A percentile compares a stretch with the other conserved stretches of the same genome.
These are phyloP conservation scores for Alaudala cheleensis DNA, from an alignment of 2,113 vertebrate genomes.

Conservation along the genomic window DNA sequence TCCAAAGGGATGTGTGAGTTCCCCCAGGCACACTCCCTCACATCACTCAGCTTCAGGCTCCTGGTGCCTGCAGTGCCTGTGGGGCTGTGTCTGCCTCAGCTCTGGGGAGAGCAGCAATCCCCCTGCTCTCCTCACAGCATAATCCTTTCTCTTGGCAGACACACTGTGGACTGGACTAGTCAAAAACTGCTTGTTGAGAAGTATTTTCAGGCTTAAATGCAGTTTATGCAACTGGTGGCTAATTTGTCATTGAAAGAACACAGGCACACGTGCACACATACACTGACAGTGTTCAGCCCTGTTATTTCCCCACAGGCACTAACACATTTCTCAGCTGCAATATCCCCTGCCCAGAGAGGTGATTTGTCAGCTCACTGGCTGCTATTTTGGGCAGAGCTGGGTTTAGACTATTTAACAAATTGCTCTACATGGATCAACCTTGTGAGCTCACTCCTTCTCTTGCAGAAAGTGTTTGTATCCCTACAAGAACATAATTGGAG, in stretches of 20 bases:
- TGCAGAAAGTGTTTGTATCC: constrained; percentile 16
- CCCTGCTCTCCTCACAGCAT: background rate
- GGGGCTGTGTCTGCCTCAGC: background rate
- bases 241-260: constrained; percentile 9
- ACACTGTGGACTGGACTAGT: background rate
- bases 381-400: constrained; percentile 33
- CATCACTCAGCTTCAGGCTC: background rate
- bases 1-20: background rate
- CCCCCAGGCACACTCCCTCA: background rate
- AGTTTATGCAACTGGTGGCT: background rate
- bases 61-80: background rate
- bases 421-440: background rate
- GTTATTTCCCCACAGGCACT: constrained; percentile 30
- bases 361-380: constrained; percentile 41
- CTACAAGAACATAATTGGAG: background rate
- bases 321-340: constrained; percentile 27
- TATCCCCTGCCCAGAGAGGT: constrained; percentile 25
- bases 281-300: background rate
- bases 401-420: constrained; percentile 38
- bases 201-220: background rate
- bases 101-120: background rate
- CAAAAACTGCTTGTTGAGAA: background rate
- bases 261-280: background rate
- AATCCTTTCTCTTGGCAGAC: constrained; percentile 10
- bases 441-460: background rate